phyloP scores from a whole-genome alignment of 2,888 invertebrate species.

The Nycteola revayana region DNA sequence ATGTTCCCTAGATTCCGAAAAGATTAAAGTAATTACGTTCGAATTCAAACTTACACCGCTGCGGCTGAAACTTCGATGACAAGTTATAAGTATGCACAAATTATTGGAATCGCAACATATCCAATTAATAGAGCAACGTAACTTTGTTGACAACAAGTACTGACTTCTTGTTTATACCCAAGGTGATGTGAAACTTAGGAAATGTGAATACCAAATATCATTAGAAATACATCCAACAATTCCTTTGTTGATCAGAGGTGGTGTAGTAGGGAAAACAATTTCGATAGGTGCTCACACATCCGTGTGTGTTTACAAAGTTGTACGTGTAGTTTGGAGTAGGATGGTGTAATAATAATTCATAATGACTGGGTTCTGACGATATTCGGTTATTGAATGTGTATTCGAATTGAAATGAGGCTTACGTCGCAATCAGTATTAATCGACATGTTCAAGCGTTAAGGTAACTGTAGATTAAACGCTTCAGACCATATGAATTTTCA shows the following conservation, averaged over 20 bases:
- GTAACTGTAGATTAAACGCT: too few relatives aligned
- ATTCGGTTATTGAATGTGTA: too few relatives aligned
- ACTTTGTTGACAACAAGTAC: slow-evolving; percentile 16
- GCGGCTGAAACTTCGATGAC: slow-evolving; percentile 14
- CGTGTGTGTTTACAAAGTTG: too few relatives aligned
- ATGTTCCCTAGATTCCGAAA: too few relatives aligned
- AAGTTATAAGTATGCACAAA: slow-evolving; percentile 22
- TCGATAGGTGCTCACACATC: slow-evolving; percentile 1
- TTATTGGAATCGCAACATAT: slow-evolving; percentile 19
- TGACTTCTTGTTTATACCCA: slow-evolving; percentile 12
- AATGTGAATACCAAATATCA: slow-evolving; percentile 13
- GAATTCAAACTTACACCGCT: slow-evolving; percentile 10
- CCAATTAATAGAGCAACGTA: slow-evolving; percentile 19
- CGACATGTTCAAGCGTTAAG: too few relatives aligned
- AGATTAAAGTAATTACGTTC: slow-evolving; percentile 8
- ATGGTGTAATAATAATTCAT: too few relatives aligned
- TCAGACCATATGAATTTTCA: too few relatives aligned
- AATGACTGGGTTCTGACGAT: too few relatives aligned
- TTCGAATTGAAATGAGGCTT: too few relatives aligned
- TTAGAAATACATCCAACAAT: slow-evolving; percentile 12
- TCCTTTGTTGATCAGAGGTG: slow-evolving; percentile 19
- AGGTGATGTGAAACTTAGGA: slow-evolving; percentile 15
- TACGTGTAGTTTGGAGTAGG: too few relatives aligned
- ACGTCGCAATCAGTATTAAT: too few relatives aligned
- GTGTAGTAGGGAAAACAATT: slow-evolving; percentile 8